phyloP scores from a whole-genome alignment of 2,113 vertebrate genomes.

The Triplophysa siluroides region DNA sequence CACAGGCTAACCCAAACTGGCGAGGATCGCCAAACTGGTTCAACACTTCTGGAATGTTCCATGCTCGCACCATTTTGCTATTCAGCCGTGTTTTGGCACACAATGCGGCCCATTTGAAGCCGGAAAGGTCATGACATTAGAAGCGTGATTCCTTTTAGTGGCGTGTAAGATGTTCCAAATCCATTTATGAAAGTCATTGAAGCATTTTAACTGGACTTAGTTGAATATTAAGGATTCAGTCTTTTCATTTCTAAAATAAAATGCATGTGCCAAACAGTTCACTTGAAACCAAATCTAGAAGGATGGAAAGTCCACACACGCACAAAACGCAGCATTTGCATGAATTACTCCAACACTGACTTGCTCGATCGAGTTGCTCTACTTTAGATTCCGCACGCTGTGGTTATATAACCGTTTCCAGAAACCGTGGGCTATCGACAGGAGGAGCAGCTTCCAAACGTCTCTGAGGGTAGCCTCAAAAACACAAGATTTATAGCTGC shows the following conservation, averaged over 20 bases:
- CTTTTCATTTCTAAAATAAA: not conserved
- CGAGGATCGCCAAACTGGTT: not conserved
- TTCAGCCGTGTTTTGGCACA: not conserved
- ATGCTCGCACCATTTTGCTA: slow-evolving; percentile 12
- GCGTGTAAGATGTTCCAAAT: slow-evolving; percentile 23
- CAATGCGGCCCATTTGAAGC: not conserved
- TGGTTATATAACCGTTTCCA: slow-evolving; percentile 55
- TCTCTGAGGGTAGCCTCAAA: slow-evolving; percentile 50
- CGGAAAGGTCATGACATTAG: slow-evolving; percentile 10
- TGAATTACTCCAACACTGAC: slow-evolving; percentile 21
- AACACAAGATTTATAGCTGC: slow-evolving; percentile 53
- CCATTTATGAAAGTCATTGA: not conserved
- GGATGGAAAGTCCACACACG: not conserved
- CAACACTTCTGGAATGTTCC: slow-evolving; percentile 19
- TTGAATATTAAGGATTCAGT: not conserved
- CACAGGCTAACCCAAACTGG: not conserved
- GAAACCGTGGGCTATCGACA: slow-evolving; percentile 50
- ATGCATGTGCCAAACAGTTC: not conserved
- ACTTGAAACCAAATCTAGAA: slow-evolving; percentile 1
- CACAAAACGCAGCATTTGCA: slow-evolving; percentile 41
- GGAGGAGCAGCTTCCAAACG: slow-evolving; percentile 45
- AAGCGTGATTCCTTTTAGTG: slow-evolving; percentile 27
- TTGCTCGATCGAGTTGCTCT: not conserved
- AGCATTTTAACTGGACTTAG: not conserved
- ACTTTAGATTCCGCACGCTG: slow-evolving; percentile 29